These are phyloP conservation scores for Taurulus bubalis DNA, from an alignment of 2,113 vertebrate species.

Conservation along the genomic window DNA sequence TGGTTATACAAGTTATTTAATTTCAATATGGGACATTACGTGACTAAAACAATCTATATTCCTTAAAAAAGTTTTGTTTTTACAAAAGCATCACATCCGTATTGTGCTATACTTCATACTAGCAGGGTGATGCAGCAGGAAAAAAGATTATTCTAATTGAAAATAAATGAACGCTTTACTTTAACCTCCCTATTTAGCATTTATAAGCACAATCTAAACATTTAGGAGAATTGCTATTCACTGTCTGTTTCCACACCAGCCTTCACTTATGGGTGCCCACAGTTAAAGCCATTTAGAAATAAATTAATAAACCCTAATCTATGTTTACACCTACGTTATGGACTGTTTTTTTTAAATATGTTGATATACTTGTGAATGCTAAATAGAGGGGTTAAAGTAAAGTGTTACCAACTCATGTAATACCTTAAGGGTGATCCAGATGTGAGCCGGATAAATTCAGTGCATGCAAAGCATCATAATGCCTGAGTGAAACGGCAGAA, in stretches of 20 bases:
- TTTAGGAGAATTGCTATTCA: background rate
- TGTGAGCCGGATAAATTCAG: background rate
- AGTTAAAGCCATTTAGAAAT: background rate
- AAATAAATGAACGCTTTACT: background rate
- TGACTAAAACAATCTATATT: background rate
- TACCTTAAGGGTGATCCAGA: background rate
- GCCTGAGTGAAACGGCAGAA: background rate
- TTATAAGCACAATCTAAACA: background rate
- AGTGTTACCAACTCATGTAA: background rate
- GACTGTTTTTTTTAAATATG: background rate
- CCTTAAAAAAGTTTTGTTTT: background rate
- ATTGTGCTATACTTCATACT: background rate
- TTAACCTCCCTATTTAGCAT: background rate
- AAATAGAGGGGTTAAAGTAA: background rate
- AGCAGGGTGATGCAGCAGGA: background rate
- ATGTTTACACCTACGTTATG: background rate
- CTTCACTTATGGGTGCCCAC: background rate
- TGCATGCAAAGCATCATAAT: background rate
- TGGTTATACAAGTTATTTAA: background rate
- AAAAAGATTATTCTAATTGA: background rate
- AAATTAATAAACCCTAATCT: background rate
- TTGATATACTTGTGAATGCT: background rate
- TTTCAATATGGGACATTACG: background rate
- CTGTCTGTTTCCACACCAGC: background rate
- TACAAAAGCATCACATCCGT: background rate